Evolutionary conservation across 1,140 invertebrate species (phyloP).

Genomic region (Saccostrea echinata): DNA sequence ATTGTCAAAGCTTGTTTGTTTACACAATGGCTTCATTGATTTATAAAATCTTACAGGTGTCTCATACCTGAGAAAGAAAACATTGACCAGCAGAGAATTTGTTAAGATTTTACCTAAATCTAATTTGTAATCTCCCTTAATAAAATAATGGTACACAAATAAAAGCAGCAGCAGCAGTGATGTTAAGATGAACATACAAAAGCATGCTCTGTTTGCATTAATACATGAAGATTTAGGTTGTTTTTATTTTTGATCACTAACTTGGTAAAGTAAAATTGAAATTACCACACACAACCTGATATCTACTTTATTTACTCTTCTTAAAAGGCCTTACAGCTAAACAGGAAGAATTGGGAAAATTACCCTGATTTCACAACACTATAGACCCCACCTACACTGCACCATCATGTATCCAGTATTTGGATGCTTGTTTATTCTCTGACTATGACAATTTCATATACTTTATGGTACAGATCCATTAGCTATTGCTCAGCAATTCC

Average conservation of each 20-base stretch:
- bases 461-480: not conserved
- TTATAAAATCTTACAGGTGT: slow-evolving; percentile 3
- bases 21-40: not conserved
- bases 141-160: no score
- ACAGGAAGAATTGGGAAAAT: not conserved
- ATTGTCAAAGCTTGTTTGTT: slow-evolving; percentile 17
- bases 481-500: slow-evolving; percentile 10
- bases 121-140: no score
- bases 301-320: not conserved
- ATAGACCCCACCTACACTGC: not conserved
- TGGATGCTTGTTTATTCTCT: not conserved
- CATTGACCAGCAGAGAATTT: not conserved
- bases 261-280: no score
- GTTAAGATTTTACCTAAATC: not conserved
- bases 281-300: not conserved
- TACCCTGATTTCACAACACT: not conserved
- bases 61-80: not conserved
- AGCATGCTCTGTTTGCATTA: no score
- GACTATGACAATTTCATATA: not conserved
- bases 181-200: no score
- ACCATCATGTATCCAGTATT: not conserved
- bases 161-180: no score
- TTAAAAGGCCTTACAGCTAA: not conserved
- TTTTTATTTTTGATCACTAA: slow-evolving; percentile 4
- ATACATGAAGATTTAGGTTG: not conserved